Percentiles rank a stretch among this genome's conserved stretches.
Evolutionary conservation across 2,113 vertebrate species (phyloP).

Genomic region (Gallinago paraguaiae): DNA sequence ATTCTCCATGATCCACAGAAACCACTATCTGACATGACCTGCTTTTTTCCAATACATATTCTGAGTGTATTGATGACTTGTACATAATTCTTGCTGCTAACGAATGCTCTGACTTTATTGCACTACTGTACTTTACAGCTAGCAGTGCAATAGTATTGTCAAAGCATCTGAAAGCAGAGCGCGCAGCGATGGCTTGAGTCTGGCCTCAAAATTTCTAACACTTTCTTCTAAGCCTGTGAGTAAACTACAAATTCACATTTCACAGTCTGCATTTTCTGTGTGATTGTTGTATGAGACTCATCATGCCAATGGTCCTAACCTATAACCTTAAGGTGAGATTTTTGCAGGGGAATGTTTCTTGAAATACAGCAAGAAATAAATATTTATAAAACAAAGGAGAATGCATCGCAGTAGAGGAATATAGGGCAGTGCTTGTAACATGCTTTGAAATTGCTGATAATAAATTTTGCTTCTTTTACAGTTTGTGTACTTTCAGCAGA

Average conservation of each 20-base stretch:
- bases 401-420: neutral
- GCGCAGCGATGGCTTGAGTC: constrained; percentile 24
- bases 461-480: neutral
- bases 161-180: constrained; percentile 92
- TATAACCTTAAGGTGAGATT: neutral
- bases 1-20: neutral
- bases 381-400: neutral
- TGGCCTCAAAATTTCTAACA: neutral
- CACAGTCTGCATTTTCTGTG: neutral
- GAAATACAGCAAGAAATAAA: neutral
- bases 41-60: neutral
- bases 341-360: neutral
- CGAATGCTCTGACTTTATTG: constrained; percentile 99
- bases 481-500: neutral
- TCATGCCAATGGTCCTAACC: neutral
- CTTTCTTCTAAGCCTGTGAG: constrained; percentile 36
- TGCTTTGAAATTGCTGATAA: neutral
- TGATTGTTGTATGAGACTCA: neutral
- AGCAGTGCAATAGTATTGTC: constrained; percentile 99
- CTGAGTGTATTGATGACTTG: neutral
- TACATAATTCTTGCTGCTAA: constrained; percentile 76
- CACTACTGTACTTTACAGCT: constrained; percentile 96
- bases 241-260: neutral
- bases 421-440: neutral
- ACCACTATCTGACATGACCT: neutral